Evolutionary conservation across 1,140 invertebrate species (phyloP).

Genomic region (Yoshiicerus persimilis): DNA sequence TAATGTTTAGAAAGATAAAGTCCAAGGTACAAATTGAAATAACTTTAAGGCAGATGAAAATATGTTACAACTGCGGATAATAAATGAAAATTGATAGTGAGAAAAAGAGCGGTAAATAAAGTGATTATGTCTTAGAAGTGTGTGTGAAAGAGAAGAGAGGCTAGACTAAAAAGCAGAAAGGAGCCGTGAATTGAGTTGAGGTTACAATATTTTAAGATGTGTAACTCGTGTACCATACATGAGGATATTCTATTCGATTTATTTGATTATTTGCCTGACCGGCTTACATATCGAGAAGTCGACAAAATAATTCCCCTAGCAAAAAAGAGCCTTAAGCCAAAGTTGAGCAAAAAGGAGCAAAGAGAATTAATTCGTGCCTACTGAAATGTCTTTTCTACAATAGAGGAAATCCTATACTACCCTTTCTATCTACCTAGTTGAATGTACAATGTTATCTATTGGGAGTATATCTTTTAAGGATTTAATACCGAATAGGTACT

Average conservation of each 20-base stretch:
- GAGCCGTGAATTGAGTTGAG: neutral
- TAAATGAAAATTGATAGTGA: neutral
- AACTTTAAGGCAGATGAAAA: too few species aligned
- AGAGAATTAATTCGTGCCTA: neutral
- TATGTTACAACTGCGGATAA: too few species aligned
- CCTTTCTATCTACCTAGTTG: neutral
- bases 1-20: too few species aligned
- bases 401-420: neutral
- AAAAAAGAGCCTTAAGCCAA: neutral
- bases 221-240: neutral
- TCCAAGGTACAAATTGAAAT: too few species aligned
- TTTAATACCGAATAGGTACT: too few species aligned
- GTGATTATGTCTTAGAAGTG: neutral
- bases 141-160: neutral
- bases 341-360: neutral
- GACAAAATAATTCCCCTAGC: neutral
- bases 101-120: neutral
- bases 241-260: neutral
- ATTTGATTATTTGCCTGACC: neutral
- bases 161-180: neutral
- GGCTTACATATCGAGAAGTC: neutral
- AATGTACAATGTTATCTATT: too few species aligned
- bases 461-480: too few species aligned
- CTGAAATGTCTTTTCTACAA: neutral
- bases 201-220: neutral